Conservation (phyloP, 2,888 invertebrate species). For the Ormyrus labotus region DNA sequence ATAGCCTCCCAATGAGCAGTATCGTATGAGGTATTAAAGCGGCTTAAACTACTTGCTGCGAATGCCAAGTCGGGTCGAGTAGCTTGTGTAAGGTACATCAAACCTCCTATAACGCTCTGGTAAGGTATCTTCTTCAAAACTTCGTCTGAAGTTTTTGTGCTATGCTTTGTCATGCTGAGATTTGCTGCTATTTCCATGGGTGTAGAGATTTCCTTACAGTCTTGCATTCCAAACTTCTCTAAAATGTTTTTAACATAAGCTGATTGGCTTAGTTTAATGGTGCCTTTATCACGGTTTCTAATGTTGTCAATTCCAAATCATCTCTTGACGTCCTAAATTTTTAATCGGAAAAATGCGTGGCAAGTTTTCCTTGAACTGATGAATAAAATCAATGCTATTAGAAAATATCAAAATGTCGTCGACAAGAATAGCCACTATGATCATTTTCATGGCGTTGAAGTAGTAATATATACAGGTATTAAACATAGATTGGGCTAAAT, state of each 20-base stretch:
- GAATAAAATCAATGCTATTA: constrained; percentile 53
- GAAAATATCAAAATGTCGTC: constrained; percentile 28
- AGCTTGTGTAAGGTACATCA: not conserved
- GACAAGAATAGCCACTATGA: constrained; percentile 57
- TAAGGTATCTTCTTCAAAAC: not conserved
- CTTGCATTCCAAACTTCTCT: not conserved
- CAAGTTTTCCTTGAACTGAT: constrained; percentile 42
- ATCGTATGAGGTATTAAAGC: not conserved
- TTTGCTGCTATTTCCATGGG: not conserved
- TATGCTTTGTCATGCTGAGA: not conserved
- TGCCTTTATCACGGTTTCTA: not conserved
- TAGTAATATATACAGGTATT: constrained; percentile 59
- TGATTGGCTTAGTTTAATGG: not conserved
- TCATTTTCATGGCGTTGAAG: constrained; percentile 47
- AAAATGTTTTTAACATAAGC: not conserved
- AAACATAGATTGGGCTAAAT: not conserved
- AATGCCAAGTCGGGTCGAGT: not conserved
- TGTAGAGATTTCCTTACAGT: not conserved
- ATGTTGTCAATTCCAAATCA: not conserved
- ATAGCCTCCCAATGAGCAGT: not conserved
- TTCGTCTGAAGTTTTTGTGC: not conserved
- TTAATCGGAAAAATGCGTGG: not conserved
- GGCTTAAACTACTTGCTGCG: not conserved
- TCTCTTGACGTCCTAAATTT: not conserved
- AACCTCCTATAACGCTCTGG: not conserved